Base-by-base conservation (phyloP, 2,113 vertebrate species). In the Ploceus nigricollis region DNA sequence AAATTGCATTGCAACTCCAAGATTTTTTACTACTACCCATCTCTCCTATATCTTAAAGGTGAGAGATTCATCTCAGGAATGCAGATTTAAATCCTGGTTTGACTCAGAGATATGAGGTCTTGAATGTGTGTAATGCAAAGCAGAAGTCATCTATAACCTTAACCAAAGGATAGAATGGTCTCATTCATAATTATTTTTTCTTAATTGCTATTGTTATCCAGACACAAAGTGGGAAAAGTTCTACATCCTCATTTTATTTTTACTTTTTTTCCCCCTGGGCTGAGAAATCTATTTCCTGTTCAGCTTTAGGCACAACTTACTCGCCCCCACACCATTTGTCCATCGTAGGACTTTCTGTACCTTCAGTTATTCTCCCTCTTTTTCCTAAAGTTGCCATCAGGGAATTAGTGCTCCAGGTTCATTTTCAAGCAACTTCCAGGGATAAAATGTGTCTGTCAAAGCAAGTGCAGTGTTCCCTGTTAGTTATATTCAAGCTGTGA, bases 231-330 rank as follows among this genome's bases (percentile, higher is more conserved):
- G 56, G 28, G 7, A 51, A 61, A 57, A 77, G 8, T 69, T 80
- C 28, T 61, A 68, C 16, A 40, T 51, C 8, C 20, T 1, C 1
- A 5, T 23, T 57, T 23, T 20, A 37, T 15, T 8, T 68, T 68
- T 20, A 8, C 8, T 30, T 14, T 63, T 68, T 37, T 17, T 9
- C 1, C 1, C 2, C 3, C 2, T 13, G 7, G 35, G 11, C 17
- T 79, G 77, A n/a, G 47, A 94, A 90, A 88, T 63, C 40, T 86
- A 69, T 72, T 93, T 88, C 57, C 78, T 69, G 3, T 27, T 56
- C 53, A 77, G 45, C 50, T 91, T 86, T 20, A 83, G 42, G 40
- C 35, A 84, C 35, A 45, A 14, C 14, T 90, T 53, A 31, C 23
- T 77, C 28, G 5, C 45, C 45, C n/a, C 54, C 0, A 0, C 51